These are phyloP conservation scores for Babylonia areolata DNA, from an alignment of 1,140 invertebrate genomes.

Conservation along the genomic window DNA sequence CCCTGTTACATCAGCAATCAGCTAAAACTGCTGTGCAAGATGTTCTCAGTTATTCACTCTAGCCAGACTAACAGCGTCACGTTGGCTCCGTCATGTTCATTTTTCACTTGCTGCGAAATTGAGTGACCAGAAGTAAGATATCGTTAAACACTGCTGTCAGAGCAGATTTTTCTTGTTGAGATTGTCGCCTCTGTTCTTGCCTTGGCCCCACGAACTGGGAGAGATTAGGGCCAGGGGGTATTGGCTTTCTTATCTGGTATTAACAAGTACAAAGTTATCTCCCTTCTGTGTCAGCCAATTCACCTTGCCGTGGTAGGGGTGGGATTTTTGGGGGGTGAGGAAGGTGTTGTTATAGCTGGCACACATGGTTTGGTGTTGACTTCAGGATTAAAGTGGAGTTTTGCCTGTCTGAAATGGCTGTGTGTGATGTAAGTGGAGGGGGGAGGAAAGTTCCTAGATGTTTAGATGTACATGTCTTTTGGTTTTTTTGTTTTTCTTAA, in stretches of 20 bases:
- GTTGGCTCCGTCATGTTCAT: no score
- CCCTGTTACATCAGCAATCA: no score
- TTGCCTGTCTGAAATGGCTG: not conserved
- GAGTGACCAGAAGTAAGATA: no score
- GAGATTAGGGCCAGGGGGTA: not conserved
- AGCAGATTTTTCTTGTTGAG: no score
- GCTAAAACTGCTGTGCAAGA: no score
- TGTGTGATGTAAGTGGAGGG: not conserved
- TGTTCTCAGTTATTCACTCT: no score
- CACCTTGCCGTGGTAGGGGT: not conserved
- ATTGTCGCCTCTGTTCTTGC: no score
- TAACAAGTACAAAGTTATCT: not conserved
- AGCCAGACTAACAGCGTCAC: no score
- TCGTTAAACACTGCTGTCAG: no score
- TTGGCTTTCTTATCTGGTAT: constrained; percentile 7
- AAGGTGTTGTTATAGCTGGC: not conserved
- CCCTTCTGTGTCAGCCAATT: not conserved
- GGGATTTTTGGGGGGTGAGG: not conserved
- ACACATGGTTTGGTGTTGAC: not conserved
- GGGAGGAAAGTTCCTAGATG: not conserved
- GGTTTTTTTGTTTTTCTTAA: not conserved
- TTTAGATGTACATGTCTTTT: not conserved
- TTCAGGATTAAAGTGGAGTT: not conserved
- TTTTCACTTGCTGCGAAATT: no score
- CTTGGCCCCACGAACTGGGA: not conserved